These are phyloP conservation scores for Thunnus thynnus DNA, from an alignment of 2,113 vertebrate species.

Conservation along the genomic window DNA sequence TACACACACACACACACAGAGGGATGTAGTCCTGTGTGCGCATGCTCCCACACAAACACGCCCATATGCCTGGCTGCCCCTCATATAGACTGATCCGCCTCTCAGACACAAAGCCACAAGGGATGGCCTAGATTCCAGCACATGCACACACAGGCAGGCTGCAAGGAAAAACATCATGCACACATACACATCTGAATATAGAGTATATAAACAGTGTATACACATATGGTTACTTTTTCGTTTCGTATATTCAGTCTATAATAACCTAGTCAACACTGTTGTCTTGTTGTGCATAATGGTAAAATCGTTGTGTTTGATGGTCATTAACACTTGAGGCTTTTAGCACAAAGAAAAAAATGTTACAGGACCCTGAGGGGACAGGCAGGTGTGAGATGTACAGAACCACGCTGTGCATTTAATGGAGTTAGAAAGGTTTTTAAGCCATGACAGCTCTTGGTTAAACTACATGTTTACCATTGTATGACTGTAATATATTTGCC, in stretches of 20 bases:
- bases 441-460: not conserved
- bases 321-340: not conserved
- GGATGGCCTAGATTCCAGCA: constrained; percentile 83
- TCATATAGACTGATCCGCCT: constrained; percentile 75
- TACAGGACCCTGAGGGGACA: too few relatives aligned
- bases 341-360: not conserved
- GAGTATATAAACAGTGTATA: not conserved
- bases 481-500: not conserved
- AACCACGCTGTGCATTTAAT: not conserved
- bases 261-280: not conserved
- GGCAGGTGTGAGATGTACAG: not conserved
- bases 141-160: constrained; percentile 74
- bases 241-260: not conserved
- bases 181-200: constrained; percentile 4
- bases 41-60: constrained; percentile 66
- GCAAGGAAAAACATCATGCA: constrained; percentile 48
- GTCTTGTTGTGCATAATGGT: not conserved
- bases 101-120: constrained; percentile 82
- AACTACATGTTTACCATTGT: constrained; percentile 1
- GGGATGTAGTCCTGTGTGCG: constrained; percentile 46
- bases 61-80: constrained; percentile 66
- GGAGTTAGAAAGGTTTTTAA: not conserved
- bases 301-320: not conserved
- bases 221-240: not conserved
- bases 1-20: not conserved